Conservation (phyloP, 1,140 invertebrate genomes). For the Caenorhabditis latens region DNA sequence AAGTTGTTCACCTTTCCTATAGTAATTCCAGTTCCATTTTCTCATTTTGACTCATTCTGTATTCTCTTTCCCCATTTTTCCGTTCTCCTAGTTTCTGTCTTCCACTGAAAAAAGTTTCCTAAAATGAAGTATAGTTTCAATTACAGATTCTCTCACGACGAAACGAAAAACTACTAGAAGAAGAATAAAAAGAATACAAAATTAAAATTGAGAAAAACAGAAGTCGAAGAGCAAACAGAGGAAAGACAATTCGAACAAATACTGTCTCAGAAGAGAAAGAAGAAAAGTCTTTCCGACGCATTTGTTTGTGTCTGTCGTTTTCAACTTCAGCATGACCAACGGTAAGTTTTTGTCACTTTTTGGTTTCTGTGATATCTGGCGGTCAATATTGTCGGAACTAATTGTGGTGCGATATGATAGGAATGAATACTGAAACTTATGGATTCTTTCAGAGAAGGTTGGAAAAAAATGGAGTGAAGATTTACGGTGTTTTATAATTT, state of each 20-base stretch:
- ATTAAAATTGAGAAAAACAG: neutral
- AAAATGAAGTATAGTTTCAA: neutral
- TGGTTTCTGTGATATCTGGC: neutral
- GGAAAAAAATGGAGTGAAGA: no score
- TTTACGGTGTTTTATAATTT: no score
- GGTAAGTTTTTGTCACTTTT: conserved; percentile 34
- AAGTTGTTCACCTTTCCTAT: neutral
- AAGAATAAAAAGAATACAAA: neutral
- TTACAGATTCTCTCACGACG: neutral
- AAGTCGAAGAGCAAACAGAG: conserved; percentile 42
- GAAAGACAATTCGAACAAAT: conserved; percentile 1
- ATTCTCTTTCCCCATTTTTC: neutral
- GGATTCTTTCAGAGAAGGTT: no score
- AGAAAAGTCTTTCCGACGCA: neutral
- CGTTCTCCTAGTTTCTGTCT: neutral
- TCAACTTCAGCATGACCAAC: conserved; percentile 47
- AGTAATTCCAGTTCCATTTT: neutral
- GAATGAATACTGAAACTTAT: no score
- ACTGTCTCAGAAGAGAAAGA: neutral
- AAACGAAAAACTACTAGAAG: conserved; percentile 1
- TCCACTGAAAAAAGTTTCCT: neutral
- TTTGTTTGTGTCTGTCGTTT: conserved; percentile 6
- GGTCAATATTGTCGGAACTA: no score
- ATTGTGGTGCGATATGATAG: no score
- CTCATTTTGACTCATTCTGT: no score